Percentiles rank a stretch among this genome's conserved stretches.
Evolutionary conservation across 2,888 invertebrate species (phyloP).

Genomic region (Thalpophila matura): DNA sequence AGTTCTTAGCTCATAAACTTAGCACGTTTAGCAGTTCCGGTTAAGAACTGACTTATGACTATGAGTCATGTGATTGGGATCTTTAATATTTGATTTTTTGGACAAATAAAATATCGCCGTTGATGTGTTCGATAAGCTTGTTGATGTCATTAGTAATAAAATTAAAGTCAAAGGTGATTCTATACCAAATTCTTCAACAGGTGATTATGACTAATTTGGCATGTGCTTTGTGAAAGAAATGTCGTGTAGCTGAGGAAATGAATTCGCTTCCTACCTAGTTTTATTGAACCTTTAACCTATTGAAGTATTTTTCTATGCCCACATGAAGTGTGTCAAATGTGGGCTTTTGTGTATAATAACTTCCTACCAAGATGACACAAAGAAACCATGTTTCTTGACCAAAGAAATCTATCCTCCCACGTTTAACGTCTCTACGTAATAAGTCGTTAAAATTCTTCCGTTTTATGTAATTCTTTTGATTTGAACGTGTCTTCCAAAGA

Average conservation of each 20-base stretch:
- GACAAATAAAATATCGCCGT: slow-evolving; percentile 5
- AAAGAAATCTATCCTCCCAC: slow-evolving; percentile 35
- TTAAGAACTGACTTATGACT: slow-evolving; percentile 29
- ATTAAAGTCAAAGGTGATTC: slow-evolving; percentile 16
- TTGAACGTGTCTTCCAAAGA: not conserved
- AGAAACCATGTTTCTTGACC: slow-evolving; percentile 32
- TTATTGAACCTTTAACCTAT: not conserved
- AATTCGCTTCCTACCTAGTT: not conserved
- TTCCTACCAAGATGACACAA: slow-evolving; percentile 27
- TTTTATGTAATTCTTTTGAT: slow-evolving; percentile 34
- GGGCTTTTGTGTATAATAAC: slow-evolving; percentile 7
- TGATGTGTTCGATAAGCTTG: slow-evolving; percentile 6
- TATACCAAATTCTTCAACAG: not conserved
- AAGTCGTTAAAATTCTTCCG: slow-evolving; percentile 11
- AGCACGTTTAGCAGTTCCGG: slow-evolving; percentile 35
- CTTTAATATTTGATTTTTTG: slow-evolving; percentile 31
- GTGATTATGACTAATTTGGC: slow-evolving; percentile 10
- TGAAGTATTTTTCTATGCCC: slow-evolving; percentile 1
- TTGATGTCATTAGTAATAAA: slow-evolving; percentile 31
- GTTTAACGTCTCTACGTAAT: slow-evolving; percentile 17
- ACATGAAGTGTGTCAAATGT: slow-evolving; percentile 5
- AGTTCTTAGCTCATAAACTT: slow-evolving; percentile 12
- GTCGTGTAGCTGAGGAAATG: not conserved
- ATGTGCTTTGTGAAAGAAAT: not conserved
- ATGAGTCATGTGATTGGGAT: slow-evolving; percentile 10